phyloP scores from a whole-genome alignment of 2,888 invertebrate genomes.

The Drosophila ezoana region DNA sequence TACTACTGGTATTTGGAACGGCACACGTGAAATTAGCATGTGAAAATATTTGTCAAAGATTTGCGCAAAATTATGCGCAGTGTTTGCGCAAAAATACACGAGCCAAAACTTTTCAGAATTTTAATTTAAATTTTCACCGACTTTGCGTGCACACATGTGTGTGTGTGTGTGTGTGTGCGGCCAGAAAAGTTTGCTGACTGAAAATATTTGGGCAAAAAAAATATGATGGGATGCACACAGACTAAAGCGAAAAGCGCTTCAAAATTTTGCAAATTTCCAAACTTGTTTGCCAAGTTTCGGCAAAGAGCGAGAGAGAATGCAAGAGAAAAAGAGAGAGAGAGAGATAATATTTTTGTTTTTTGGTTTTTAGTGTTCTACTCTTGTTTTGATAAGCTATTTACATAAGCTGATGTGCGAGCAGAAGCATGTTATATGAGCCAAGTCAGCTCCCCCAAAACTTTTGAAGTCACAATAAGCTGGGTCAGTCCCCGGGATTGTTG shows the following conservation, averaged over 20 bases:
- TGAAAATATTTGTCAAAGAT: slow-evolving; percentile 81
- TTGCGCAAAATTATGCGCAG: slow-evolving; percentile 79
- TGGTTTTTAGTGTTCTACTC: slow-evolving; percentile 36
- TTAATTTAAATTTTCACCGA: slow-evolving; percentile 75
- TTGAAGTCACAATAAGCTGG: slow-evolving; percentile 56
- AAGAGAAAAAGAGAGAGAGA: neutral
- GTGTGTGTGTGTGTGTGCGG: slow-evolving; percentile 38
- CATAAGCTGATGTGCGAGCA: slow-evolving; percentile 68
- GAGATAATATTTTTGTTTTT: slow-evolving; percentile 22
- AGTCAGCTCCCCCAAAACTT: slow-evolving; percentile 41
- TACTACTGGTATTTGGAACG: slow-evolving; percentile 49
- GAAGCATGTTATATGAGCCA: slow-evolving; percentile 60
- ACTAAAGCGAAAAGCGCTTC: slow-evolving; percentile 73
- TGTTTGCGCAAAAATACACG: slow-evolving; percentile 75
- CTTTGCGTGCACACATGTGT: slow-evolving; percentile 33
- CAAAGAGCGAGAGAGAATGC: neutral
- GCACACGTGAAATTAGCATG: slow-evolving; percentile 78
- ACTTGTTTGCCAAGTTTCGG: slow-evolving; percentile 72
- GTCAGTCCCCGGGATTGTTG: slow-evolving; percentile 36
- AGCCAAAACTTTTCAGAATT: slow-evolving; percentile 68
- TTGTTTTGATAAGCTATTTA: slow-evolving; percentile 70
- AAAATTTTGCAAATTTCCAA: slow-evolving; percentile 63
- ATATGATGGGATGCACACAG: slow-evolving; percentile 73
- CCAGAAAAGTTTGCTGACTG: slow-evolving; percentile 68
- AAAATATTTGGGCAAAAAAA: slow-evolving; percentile 69